These are phyloP conservation scores for Eretmochelys imbricata DNA, from an alignment of 2,113 vertebrate genomes.

Conservation along the genomic window DNA sequence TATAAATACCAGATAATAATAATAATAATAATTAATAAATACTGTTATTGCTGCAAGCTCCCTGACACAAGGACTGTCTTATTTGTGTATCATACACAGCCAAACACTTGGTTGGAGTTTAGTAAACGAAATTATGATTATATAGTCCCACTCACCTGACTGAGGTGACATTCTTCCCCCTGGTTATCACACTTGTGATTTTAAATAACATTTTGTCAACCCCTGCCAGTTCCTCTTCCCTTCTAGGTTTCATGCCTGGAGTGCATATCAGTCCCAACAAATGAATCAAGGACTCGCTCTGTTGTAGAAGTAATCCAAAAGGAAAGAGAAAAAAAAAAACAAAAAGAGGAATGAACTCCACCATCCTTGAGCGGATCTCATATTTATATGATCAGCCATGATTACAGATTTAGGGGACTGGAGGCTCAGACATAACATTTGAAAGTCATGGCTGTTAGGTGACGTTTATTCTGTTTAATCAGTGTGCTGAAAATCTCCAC, in stretches of 20 bases:
- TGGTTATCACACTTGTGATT: background rate
- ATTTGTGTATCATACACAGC: background rate
- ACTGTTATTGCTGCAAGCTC: background rate
- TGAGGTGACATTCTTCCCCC: fast-evolving
- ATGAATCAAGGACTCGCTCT: background rate
- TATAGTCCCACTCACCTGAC: background rate
- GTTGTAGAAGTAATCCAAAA: background rate
- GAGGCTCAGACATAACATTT: background rate
- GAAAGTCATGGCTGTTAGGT: background rate
- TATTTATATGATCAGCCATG: background rate
- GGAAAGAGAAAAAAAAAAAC: background rate
- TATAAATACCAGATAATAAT: background rate
- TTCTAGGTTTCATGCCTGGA: background rate
- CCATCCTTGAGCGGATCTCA: background rate
- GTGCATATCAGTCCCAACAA: too few relatives aligned
- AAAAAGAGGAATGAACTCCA: fast-evolving
- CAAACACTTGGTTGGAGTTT: background rate
- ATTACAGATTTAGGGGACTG: background rate
- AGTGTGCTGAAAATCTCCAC: background rate
- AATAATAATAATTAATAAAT: slow-evolving; percentile 9
- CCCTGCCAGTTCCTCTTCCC: background rate
- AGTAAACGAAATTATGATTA: background rate
- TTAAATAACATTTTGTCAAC: background rate
- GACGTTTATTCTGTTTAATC: background rate
- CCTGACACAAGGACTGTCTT: background rate